Evolutionary conservation across 2,797 vertebrate species (phyloP).

Genomic region (Remorina albescens): DNA sequence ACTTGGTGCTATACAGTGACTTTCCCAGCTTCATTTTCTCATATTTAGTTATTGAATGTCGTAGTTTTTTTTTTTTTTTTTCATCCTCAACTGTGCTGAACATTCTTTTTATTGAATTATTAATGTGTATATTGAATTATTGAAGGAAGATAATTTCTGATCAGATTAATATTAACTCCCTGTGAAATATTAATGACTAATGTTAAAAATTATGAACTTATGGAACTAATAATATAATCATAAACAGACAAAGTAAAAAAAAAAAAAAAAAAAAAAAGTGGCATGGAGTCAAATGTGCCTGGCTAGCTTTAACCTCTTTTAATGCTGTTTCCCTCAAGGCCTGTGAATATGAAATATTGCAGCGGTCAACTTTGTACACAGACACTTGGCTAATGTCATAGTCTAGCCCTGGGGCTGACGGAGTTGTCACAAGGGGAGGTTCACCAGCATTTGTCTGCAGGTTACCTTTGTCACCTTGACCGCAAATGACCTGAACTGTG

Average conservation of each 20-base stretch:
- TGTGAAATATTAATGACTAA: conserved; percentile 82
- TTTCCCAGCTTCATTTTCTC: conserved; percentile 48
- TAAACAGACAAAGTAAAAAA: conserved; percentile 71
- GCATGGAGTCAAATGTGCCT: conserved; percentile 54
- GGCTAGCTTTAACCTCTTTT: conserved; percentile 40
- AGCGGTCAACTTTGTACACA: conserved; percentile 52
- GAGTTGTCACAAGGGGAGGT: conserved; percentile 31
- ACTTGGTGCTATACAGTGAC: conserved; percentile 19
- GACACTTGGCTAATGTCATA: conserved; percentile 58
- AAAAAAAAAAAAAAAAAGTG: conserved; percentile 38
- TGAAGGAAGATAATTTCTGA: conserved; percentile 85
- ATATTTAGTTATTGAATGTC: conserved; percentile 55
- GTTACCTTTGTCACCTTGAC: conserved; percentile 70
- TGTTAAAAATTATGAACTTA: conserved; percentile 77
- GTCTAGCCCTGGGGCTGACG: conserved; percentile 57
- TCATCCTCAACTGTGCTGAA: conserved; percentile 62
- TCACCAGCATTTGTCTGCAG: conserved; percentile 53
- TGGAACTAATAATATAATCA: conserved; percentile 76
- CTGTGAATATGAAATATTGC: conserved; percentile 68
- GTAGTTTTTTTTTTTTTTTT: conserved; percentile 41
- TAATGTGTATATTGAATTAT: conserved; percentile 83
- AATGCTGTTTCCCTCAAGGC: conserved; percentile 57
- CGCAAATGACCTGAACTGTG: conserved; percentile 56
- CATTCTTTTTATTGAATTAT: conserved; percentile 85
- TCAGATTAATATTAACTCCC: conserved; percentile 86